These are phyloP conservation scores for Lepisosteus osseus DNA, from an alignment of 2,113 vertebrate genomes.

Conservation along the genomic window DNA sequence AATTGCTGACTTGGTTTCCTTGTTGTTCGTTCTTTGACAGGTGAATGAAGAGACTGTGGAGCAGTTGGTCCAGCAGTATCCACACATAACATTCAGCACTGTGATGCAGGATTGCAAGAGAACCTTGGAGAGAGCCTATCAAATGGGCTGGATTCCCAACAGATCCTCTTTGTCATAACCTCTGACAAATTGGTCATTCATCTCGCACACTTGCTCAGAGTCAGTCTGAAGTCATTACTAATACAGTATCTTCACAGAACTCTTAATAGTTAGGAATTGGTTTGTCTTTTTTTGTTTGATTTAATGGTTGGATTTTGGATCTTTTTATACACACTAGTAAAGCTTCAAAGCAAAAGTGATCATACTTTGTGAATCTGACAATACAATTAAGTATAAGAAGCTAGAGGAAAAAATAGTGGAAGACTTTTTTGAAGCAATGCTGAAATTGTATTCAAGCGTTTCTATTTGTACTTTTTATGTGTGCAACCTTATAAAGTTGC, in stretches of 20 bases:
- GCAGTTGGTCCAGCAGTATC: slow-evolving; percentile 91
- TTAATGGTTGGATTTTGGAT: too few relatives aligned
- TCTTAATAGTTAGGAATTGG: too few relatives aligned
- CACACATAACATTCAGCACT: slow-evolving; percentile 96
- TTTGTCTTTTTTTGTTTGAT: too few relatives aligned
- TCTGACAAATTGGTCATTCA: slow-evolving; percentile 23
- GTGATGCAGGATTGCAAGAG: slow-evolving; percentile 99
- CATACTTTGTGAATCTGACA: neutral
- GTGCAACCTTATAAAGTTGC: neutral
- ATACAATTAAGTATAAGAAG: neutral
- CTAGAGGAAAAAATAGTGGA: neutral
- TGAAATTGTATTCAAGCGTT: neutral
- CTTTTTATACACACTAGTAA: too few relatives aligned
- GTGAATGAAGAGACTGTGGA: slow-evolving; percentile 95
- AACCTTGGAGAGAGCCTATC: slow-evolving; percentile 94
- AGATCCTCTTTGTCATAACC: slow-evolving; percentile 83
- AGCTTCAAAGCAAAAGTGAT: too few relatives aligned
- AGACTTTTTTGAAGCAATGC: neutral
- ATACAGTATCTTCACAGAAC: too few relatives aligned
- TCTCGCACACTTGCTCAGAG: slow-evolving; percentile 16
- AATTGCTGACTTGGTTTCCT: slow-evolving; percentile 25
- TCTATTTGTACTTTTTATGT: neutral
- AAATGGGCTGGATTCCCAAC: slow-evolving; percentile 97
- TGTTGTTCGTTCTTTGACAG: slow-evolving; percentile 56
- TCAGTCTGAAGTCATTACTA: too few relatives aligned